Base-by-base conservation (phyloP, 1,140 invertebrate species). In the Archivesica marissinica region DNA sequence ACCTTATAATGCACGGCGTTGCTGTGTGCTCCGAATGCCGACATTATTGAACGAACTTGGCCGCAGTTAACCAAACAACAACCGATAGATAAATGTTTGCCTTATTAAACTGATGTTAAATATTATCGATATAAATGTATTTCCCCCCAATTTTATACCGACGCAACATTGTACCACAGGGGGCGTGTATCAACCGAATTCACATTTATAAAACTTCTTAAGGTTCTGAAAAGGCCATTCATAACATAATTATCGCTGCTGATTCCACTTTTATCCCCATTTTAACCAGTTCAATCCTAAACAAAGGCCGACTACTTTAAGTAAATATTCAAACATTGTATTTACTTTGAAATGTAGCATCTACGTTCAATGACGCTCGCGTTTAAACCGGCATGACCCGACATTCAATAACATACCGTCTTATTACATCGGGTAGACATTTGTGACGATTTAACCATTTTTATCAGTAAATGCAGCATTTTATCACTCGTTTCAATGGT, bases 181-280 rank as follows among this genome's bases (percentile, higher is more conserved):
- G 72, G 28, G 20, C 44, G 44, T 38, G 72, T 75, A 20, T 75
- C 47, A 56, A 35, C 6, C 33, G 4, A n/a, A 35, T 75, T 54
- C 35, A 39, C 39, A 54, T 35, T 78, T 78, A 35, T 23, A 78
- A 20, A 61, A 30, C 2, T 23, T 25, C 75, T 78, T 78, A 78
- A 61, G 13, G 9, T 38, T 17, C n/a, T 61, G 13, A 2, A 59
- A 78, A 44, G n/a, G 30, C 54, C 44, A 61, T 78, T 78, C 75
- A 78, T 41, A 61, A 78, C 75, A 78, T 39, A 78, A 61, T 78
- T 78, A 78, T 78, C 75, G 23, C 20, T n/a, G 39, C 39, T 59
- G 59, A 44, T 78, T 61, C 52, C 28, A 41, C 72, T 25, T 78
- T 78, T 78, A 78, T 78, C 75, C 54, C n/a, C 39, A 64, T 61